phyloP scores from a whole-genome alignment of 1,140 invertebrate species.

The Tigriopus japonicus region DNA sequence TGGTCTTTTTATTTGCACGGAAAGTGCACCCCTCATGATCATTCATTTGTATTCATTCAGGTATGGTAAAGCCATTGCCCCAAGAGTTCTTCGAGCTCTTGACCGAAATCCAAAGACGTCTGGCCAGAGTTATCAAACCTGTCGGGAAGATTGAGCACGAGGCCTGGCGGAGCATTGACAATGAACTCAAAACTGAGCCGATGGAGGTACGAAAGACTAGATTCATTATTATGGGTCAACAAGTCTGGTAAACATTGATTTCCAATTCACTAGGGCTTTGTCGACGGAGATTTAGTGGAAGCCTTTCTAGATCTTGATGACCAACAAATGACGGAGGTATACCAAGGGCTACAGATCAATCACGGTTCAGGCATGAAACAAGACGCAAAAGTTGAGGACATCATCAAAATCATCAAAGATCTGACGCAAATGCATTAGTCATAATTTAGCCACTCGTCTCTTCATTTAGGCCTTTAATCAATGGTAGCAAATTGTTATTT shows the following conservation, averaged over 20 bases:
- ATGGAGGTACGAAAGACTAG: constrained; percentile 23
- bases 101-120: constrained; percentile 55
- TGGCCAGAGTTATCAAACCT: constrained; percentile 75
- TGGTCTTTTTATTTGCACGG: no score
- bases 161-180: constrained; percentile 73
- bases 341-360: constrained; percentile 49
- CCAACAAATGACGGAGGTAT: constrained; percentile 77
- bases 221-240: no score
- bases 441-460: no score
- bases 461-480: no score
- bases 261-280: constrained; percentile 52
- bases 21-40: no score
- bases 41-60: no score
- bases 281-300: constrained; percentile 95
- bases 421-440: constrained; percentile 80
- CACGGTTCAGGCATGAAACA: constrained; percentile 61
- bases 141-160: constrained; percentile 85
- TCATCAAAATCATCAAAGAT: constrained; percentile 94
- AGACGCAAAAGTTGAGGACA: constrained; percentile 75
- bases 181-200: constrained; percentile 58
- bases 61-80: constrained; percentile 78
- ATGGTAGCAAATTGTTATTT: no score
- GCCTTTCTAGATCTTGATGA: constrained; percentile 77
- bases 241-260: neutral
- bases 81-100: constrained; percentile 73